Evolutionary conservation across 2,797 vertebrate genomes (phyloP), one percentile per base, ranked within the genome.

Genomic region (Psittacula derbiana): DNA sequence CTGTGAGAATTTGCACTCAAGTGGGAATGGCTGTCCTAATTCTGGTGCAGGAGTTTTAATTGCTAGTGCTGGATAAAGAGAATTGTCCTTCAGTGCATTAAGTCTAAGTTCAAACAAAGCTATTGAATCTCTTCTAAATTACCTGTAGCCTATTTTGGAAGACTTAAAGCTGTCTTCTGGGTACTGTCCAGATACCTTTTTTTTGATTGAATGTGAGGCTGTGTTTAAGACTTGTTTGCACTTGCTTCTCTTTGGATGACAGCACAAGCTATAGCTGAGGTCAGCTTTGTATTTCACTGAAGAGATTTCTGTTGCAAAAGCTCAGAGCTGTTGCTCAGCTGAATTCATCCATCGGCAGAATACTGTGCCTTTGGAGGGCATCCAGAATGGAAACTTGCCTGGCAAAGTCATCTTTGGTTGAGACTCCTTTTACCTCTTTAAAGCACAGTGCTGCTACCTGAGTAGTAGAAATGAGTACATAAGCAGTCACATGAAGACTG

Each of bases 221-320:
- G 0, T 55, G 23, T 81, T 73, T 57, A 84, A 88, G 44, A 52
- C 81, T 73, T 95, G 88, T 75, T 94, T 91, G 81, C 52, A 24
- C 91, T 93, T 78, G 80, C 57, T 75, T 91, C 33, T 94, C 60
- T 92, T 60, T 80, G 84, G 90, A 80, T 95, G 88, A 91, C 71
- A 90, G 93, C 90, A 73, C 72, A 93, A 70, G 71, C 55, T 92
- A 2, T 57, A 90, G 92, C 94, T 95, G 88, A 93, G 81, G 49
- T 96, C 93, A 95, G 83, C 88, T 91, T 80, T 92, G 50, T 84
- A 19, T 70, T 92, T 79, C 65, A 40, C 78, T 67, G 84, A 78
- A 80, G 79, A 85, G 73, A 30, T 58, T 91, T 89, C 84, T 91
- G 44, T 74, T 94, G 88, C 43, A 74, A 86, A 95, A 92, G 20